Evolutionary conservation across 2,888 invertebrate genomes (phyloP).

Genomic region (Lutraria lutraria): DNA sequence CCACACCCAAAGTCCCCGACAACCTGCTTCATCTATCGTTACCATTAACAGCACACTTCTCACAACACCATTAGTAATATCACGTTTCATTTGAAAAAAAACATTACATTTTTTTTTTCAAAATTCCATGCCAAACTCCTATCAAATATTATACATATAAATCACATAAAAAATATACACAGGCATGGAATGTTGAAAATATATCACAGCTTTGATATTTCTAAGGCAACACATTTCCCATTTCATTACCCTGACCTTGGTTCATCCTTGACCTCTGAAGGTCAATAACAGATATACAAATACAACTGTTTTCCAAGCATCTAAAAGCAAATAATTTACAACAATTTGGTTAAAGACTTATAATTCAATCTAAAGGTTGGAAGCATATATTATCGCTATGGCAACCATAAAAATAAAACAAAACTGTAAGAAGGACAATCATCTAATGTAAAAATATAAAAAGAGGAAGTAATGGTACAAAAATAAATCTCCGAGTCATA

Average conservation of each 20-base stretch:
- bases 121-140: constrained; percentile 45
- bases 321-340: not conserved
- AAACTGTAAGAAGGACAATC: not conserved
- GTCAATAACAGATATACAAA: not conserved
- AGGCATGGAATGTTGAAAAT: constrained; percentile 59
- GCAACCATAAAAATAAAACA: constrained; percentile 33
- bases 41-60: not conserved
- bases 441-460: constrained; percentile 33
- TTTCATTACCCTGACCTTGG: constrained; percentile 25
- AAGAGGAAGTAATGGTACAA: constrained; percentile 33
- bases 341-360: not conserved
- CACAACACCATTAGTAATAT: constrained; percentile 12
- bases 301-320: constrained; percentile 38
- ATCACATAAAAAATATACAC: constrained; percentile 62
- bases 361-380: not conserved
- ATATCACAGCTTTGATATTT: constrained; percentile 60
- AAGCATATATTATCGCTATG: constrained; percentile 19
- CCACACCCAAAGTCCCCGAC: not conserved
- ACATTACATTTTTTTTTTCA: constrained; percentile 31
- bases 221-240: constrained; percentile 36
- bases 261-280: not conserved
- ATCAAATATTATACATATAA: constrained; percentile 60
- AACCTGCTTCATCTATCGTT: not conserved
- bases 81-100: constrained; percentile 17
- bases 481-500: constrained; percentile 51